Evolutionary conservation across 2,888 invertebrate genomes (phyloP).

Genomic region (Orchestes rusci): DNA sequence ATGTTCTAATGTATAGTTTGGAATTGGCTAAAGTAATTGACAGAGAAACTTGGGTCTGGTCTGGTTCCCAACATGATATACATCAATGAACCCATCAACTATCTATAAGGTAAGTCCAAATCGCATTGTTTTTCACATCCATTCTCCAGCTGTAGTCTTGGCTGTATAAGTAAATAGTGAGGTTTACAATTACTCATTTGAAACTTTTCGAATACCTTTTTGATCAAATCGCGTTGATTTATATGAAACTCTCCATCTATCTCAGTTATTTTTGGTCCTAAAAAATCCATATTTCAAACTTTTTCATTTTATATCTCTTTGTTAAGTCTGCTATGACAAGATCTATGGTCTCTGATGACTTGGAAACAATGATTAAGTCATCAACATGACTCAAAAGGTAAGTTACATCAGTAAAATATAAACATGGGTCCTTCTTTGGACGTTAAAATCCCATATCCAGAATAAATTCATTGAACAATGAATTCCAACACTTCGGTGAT

Average conservation of each 20-base stretch:
- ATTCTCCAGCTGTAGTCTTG: slow-evolving; percentile 16
- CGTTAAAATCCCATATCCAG: neutral
- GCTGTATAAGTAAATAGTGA: slow-evolving; percentile 18
- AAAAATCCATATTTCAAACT: slow-evolving; percentile 4
- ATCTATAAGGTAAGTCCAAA: slow-evolving; percentile 19
- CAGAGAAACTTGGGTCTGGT: slow-evolving; percentile 21
- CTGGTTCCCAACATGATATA: slow-evolving; percentile 24
- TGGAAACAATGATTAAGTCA: slow-evolving; percentile 17
- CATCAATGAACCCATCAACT: slow-evolving; percentile 26
- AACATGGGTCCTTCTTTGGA: slow-evolving; percentile 8
- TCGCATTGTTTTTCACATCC: neutral
- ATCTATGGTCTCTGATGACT: slow-evolving; percentile 20
- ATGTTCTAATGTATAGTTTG: slow-evolving; percentile 26
- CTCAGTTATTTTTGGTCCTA: slow-evolving; percentile 19
- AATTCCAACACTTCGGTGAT: slow-evolving; percentile 16
- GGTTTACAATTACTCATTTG: slow-evolving; percentile 20
- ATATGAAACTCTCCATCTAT: slow-evolving; percentile 14
- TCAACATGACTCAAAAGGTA: slow-evolving; percentile 16
- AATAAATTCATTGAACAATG: neutral
- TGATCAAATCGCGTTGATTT: slow-evolving; percentile 21
- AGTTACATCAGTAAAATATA: slow-evolving; percentile 13
- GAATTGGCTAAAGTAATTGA: slow-evolving; percentile 26
- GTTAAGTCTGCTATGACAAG: neutral
- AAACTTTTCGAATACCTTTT: slow-evolving; percentile 22
- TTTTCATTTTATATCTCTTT: slow-evolving; percentile 8